Conservation (phyloP, 2,113 vertebrate genomes). For the Solea senegalensis region DNA sequence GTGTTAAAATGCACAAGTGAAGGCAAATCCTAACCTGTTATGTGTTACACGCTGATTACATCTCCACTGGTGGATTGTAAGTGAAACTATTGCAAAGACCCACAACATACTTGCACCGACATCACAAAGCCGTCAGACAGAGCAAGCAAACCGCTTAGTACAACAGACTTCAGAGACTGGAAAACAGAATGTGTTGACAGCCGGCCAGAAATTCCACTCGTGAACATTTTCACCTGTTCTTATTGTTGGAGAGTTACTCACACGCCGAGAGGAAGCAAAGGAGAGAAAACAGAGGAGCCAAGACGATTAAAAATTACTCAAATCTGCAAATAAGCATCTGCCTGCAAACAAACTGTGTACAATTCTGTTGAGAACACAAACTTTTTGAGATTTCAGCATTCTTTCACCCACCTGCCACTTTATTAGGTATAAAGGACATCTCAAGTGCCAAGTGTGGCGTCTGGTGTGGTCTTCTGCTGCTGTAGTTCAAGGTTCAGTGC, state of each 20-base stretch:
- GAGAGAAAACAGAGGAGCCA: neutral
- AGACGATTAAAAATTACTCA: constrained; percentile 10
- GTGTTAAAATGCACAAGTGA: constrained; percentile 7
- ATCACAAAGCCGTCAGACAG: constrained; percentile 14
- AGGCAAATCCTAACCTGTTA: neutral
- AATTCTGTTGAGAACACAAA: no score
- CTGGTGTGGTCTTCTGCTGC: no score
- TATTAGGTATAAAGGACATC: no score
- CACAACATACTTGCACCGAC: neutral
- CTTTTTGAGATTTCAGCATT: no score
- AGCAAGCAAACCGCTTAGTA: constrained; percentile 33
- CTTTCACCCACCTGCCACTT: no score
- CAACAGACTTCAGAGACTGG: constrained; percentile 27
- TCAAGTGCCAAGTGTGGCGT: no score
- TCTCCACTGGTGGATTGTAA: neutral
- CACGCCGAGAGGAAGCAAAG: constrained; percentile 21
- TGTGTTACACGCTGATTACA: neutral
- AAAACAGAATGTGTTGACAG: constrained; percentile 66
- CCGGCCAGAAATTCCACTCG: constrained; percentile 69
- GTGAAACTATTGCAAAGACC: constrained; percentile 1
- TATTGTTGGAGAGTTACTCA: constrained; percentile 42
- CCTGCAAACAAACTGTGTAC: no score
- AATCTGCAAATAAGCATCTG: constrained; percentile 21
- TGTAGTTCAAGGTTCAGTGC: no score
- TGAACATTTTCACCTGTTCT: constrained; percentile 73